A percentile compares a stretch with the other conserved stretches of the same genome.
Conservation (phyloP, 2,888 invertebrate species). For the Dyspetes luteomarginatus region DNA sequence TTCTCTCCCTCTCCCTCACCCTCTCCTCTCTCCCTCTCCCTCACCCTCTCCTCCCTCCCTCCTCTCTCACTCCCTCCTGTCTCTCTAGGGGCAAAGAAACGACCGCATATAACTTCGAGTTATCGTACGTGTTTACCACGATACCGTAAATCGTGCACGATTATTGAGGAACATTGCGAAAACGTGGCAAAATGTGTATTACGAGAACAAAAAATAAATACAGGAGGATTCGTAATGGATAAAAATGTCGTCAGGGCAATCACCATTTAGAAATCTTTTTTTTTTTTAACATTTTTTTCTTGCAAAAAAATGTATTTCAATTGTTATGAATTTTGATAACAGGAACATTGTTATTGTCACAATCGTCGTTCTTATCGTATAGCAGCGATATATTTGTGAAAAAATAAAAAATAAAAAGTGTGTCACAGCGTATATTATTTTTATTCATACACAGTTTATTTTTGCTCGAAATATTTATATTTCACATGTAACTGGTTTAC, state of each 20-base stretch:
- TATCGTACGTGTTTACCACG: conserved; percentile 57
- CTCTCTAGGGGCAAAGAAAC: conserved; percentile 27
- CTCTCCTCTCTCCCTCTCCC: not conserved
- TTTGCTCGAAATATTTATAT: too few species aligned
- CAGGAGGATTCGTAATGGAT: conserved; percentile 14
- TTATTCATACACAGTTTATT: too few species aligned
- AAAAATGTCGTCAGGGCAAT: conserved; percentile 31
- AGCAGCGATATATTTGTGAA: too few species aligned
- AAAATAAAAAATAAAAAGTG: too few species aligned
- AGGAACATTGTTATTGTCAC: too few species aligned
- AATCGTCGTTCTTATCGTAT: too few species aligned
- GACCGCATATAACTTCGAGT: conserved; percentile 51
- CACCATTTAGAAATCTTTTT: conserved; percentile 6
- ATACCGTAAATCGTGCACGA: conserved; percentile 36
- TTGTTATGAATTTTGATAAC: not conserved
- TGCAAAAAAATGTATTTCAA: not conserved
- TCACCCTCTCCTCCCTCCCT: not conserved
- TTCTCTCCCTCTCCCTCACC: not conserved
- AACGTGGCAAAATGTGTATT: conserved; percentile 49
- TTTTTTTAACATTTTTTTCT: not conserved
- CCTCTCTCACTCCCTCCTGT: not conserved
- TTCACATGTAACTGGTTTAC: too few species aligned
- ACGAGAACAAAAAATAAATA: not conserved
- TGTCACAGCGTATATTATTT: too few species aligned
- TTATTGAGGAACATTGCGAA: conserved; percentile 53